These are phyloP conservation scores for Ispidina picta DNA, from an alignment of 2,797 vertebrate genomes.

Conservation along the genomic window DNA sequence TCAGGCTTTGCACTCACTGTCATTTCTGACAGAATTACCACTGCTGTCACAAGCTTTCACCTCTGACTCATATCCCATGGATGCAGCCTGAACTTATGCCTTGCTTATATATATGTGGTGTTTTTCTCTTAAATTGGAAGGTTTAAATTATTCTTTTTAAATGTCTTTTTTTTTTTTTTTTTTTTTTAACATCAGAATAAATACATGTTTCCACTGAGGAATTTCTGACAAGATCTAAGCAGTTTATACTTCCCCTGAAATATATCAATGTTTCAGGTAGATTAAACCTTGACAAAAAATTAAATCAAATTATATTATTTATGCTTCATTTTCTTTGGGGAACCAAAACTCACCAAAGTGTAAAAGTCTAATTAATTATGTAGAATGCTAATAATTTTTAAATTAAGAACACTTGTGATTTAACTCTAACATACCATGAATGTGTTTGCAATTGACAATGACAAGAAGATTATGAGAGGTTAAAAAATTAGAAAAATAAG, in stretches of 20 bases:
- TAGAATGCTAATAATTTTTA: conserved; percentile 80
- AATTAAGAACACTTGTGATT: conserved; percentile 79
- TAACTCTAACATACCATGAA: conserved; percentile 63
- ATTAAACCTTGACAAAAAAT: conserved; percentile 80
- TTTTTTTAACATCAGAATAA: conserved; percentile 2
- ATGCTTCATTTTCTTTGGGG: conserved; percentile 78
- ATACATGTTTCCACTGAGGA: conserved; percentile 4
- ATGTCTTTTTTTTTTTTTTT: background rate
- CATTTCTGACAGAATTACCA: background rate
- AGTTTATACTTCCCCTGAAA: conserved; percentile 67
- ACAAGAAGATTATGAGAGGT: conserved; percentile 42
- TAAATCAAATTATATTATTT: conserved; percentile 82
- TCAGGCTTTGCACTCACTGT: background rate
- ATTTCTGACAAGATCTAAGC: conserved; percentile 47
- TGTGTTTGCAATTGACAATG: conserved; percentile 56
- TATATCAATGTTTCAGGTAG: conserved; percentile 77
- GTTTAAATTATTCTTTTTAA: background rate
- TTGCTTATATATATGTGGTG: background rate
- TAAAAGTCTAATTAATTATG: conserved; percentile 84
- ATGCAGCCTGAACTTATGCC: background rate
- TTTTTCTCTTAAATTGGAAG: background rate
- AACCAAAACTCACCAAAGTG: conserved; percentile 75
- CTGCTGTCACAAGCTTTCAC: background rate
- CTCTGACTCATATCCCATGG: background rate
- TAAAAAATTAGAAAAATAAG: conserved; percentile 4